Conservation (phyloP, 2,113 vertebrate species). For the Poeciliopsis prolifica region DNA sequence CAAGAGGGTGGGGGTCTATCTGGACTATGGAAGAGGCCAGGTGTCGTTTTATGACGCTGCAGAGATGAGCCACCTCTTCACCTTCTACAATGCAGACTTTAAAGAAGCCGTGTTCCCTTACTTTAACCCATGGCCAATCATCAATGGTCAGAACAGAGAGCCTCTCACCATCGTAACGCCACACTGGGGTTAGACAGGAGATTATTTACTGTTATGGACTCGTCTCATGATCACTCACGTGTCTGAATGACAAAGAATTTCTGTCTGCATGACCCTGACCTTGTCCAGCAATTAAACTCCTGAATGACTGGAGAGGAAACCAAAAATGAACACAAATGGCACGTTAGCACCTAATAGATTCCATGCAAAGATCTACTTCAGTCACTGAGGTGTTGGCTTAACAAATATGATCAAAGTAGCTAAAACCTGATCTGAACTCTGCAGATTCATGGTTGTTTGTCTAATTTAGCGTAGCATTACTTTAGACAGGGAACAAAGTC, state of each 20-base stretch:
- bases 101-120: slow-evolving; percentile 81
- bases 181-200: slow-evolving; percentile 38
- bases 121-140: slow-evolving; percentile 88
- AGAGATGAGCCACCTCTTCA: slow-evolving; percentile 86
- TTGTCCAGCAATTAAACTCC: background rate
- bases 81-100: slow-evolving; percentile 77
- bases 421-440: background rate
- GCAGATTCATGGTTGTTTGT: background rate
- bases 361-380: slow-evolving; percentile 2
- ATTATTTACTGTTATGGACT: slow-evolving; percentile 8
- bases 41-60: slow-evolving; percentile 84
- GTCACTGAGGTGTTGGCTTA: background rate
- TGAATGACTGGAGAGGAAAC: slow-evolving; percentile 2
- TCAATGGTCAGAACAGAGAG: slow-evolving; percentile 77
- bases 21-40: slow-evolving; percentile 80
- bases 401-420: background rate
- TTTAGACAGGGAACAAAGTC: background rate
- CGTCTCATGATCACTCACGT: slow-evolving; percentile 12
- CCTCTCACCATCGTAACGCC: slow-evolving; percentile 74
- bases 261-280: background rate
- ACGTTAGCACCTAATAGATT: slow-evolving; percentile 11
- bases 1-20: slow-evolving; percentile 80
- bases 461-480: background rate
- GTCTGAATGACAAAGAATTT: slow-evolving; percentile 10
- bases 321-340: background rate